Evolutionary conservation across 2,888 invertebrate genomes (phyloP).

Genomic region (Lasius platythorax): DNA sequence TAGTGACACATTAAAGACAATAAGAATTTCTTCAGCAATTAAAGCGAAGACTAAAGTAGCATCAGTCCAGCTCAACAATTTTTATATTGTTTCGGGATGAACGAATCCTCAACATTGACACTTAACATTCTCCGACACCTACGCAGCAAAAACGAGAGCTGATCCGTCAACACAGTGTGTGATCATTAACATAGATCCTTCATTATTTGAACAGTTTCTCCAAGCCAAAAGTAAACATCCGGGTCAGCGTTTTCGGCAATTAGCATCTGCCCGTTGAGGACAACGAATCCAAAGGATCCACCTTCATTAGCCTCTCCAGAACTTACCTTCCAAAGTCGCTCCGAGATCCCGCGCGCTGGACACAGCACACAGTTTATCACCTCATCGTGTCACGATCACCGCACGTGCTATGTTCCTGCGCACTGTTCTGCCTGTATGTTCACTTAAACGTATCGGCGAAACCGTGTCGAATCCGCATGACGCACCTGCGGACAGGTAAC

Average conservation of each 20-base stretch:
- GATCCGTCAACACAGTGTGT: not conserved
- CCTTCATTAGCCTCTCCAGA: not conserved
- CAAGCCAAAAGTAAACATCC: not conserved
- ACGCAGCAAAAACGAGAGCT: not conserved
- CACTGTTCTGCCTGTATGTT: constrained; percentile 51
- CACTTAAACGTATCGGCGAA: constrained; percentile 52
- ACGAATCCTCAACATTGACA: not conserved
- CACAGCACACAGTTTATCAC: constrained; percentile 62
- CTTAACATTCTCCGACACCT: not conserved
- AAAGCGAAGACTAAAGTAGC: not conserved
- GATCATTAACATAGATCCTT: not conserved
- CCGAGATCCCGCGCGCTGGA: constrained; percentile 63
- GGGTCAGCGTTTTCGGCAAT: constrained; percentile 6
- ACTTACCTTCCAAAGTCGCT: constrained; percentile 71
- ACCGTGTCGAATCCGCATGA: constrained; percentile 62
- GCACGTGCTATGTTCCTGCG: constrained; percentile 54
- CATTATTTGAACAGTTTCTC: not conserved
- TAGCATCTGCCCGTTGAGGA: not conserved
- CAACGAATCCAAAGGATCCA: not conserved
- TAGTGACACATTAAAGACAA: not conserved
- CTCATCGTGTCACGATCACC: constrained; percentile 59
- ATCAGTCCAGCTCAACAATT: not conserved
- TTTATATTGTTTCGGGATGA: not conserved
- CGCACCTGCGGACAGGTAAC: constrained; percentile 50
- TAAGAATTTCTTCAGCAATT: not conserved